These are phyloP conservation scores for Falco naumanni DNA, from an alignment of 2,797 vertebrate genomes.

Conservation along the genomic window DNA sequence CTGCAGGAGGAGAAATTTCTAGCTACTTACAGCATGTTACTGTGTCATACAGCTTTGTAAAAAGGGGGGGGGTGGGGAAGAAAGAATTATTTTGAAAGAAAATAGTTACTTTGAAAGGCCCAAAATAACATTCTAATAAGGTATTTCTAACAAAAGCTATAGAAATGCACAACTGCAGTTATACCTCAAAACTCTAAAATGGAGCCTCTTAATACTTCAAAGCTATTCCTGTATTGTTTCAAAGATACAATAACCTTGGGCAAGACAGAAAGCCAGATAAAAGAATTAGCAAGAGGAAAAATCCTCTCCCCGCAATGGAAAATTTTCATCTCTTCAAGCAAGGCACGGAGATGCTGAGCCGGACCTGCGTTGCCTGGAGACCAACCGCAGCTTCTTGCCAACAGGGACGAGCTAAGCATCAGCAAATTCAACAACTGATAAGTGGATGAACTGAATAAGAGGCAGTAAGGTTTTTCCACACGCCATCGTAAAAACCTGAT, in stretches of 20 bases:
- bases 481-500: background rate
- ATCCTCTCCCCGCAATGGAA: constrained; percentile 75
- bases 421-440: constrained; percentile 49
- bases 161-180: background rate
- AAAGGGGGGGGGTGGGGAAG: background rate
- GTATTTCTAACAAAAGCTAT: background rate
- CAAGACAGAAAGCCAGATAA: constrained; percentile 25
- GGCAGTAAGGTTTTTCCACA: background rate
- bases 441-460: constrained; percentile 16
- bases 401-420: constrained; percentile 24
- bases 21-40: background rate
- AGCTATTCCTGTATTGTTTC: background rate
- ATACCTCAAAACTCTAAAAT: background rate
- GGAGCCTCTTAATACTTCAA: background rate
- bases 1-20: background rate
- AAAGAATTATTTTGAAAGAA: background rate
- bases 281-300: constrained; percentile 65
- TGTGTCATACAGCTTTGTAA: background rate
- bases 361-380: constrained; percentile 71
- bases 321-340: constrained; percentile 77
- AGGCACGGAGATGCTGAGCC: constrained; percentile 61
- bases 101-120: background rate
- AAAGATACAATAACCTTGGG: constrained; percentile 1
- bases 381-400: constrained; percentile 49
- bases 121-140: background rate